A percentile compares a stretch with the other conserved stretches of the same genome.
These are phyloP conservation scores for Drosophila lacertosa DNA, from an alignment of 1,140 invertebrate species.

Conservation along the genomic window DNA sequence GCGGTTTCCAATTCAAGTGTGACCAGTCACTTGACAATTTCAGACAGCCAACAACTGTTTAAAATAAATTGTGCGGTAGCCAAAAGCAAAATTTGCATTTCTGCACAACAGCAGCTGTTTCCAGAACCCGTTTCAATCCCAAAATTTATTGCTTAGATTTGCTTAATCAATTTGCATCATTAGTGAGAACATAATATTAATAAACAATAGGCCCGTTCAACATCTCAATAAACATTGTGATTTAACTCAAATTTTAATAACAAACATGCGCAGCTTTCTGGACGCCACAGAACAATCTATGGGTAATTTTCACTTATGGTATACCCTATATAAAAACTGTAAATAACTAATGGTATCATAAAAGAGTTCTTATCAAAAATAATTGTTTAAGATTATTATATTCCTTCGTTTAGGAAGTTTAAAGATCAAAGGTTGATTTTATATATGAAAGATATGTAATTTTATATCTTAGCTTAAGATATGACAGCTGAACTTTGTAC, in stretches of 20 bases:
- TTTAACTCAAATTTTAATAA: conserved; percentile 26
- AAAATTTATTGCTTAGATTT: conserved; percentile 51
- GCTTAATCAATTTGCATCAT: conserved; percentile 55
- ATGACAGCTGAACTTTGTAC: too few relatives aligned
- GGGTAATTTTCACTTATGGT: too few relatives aligned
- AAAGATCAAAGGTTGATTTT: too few relatives aligned
- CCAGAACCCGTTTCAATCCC: conserved; percentile 44
- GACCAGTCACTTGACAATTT: conserved; percentile 14
- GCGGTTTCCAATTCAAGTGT: not conserved
- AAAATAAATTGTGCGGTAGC: conserved; percentile 48
- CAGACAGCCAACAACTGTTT: not conserved
- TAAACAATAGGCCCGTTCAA: conserved; percentile 31
- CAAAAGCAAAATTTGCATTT: conserved; percentile 20
- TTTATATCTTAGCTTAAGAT: too few relatives aligned
- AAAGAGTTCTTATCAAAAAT: too few relatives aligned
- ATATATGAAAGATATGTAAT: too few relatives aligned
- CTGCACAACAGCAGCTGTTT: conserved; percentile 10
- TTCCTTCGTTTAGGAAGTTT: too few relatives aligned
- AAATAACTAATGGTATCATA: too few relatives aligned
- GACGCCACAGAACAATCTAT: not conserved
- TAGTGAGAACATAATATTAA: conserved; percentile 27
- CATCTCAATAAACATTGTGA: conserved; percentile 32
- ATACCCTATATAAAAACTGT: too few relatives aligned
- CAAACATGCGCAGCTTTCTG: conserved; percentile 17
- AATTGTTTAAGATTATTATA: too few relatives aligned